Evolutionary conservation across 2,888 invertebrate species (phyloP), one percentile per base, ranked within the genome.

Genomic region (Apamea epomidion): DNA sequence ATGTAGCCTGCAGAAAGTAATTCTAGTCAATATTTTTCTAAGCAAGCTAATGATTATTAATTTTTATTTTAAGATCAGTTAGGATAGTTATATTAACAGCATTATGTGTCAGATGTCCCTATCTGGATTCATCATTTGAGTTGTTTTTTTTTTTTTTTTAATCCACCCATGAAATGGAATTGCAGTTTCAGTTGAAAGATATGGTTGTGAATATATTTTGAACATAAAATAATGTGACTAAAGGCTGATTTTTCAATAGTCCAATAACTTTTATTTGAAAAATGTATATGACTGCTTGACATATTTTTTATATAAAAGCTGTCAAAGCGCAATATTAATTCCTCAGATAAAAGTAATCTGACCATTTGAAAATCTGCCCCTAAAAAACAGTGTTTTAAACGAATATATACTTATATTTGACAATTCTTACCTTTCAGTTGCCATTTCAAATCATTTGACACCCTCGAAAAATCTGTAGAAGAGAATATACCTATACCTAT

Each of bases 31-130:
- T 16, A 67, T 37, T 67, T 76, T 65, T 0, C 7, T 10, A 37
- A n/a, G 29, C 12, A 18, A 1, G 0, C 0, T 18, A 21, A 16
- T 2, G 3, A 45, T 18, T 2, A 62, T 29, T 60, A 45, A 12
- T 51, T 1, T 6, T 25, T 42, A 8, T 21, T 45, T 6, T 6
- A 16, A 0, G 29, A 82, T 90, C 90, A 90, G 90, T 89, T 45
- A 68, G 65, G 90, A 95, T 95, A 95, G 95, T 95, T 95, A 94
- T 94, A 86, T 83, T 94, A 94, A 95, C 95, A 95, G 92, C 95
- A 95, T 93, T 92, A 94, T 93, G 73, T 85, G 76, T 96, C 93
- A 95, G 95, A 96, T 96, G 96, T 96, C 96, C 96, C 95, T 95
- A 96, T 95, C 95, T 92, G 87, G 88, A 92, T 82, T 96, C 96